These are phyloP conservation scores for Chelonia mydas DNA, from an alignment of 2,797 vertebrate species.

Conservation along the genomic window DNA sequence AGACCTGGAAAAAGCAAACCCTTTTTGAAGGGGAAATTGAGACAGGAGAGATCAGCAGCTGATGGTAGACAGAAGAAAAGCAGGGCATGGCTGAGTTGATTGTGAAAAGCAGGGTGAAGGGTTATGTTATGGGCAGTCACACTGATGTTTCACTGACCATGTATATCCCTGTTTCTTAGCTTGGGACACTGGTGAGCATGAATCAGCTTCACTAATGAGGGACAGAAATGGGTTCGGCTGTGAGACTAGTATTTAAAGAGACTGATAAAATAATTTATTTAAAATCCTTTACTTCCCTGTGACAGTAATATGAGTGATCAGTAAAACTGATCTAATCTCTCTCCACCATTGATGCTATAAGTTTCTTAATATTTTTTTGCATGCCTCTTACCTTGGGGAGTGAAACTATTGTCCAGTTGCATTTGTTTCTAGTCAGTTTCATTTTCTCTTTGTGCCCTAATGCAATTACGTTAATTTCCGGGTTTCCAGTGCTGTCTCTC, in stretches of 20 bases:
- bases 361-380: not conserved
- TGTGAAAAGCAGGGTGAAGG: not conserved
- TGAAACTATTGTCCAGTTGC: not conserved
- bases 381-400: rapidly evolving
- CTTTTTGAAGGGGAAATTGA: not conserved
- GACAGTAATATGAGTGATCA: not conserved
- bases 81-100: not conserved
- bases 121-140: not conserved
- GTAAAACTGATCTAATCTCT: not conserved
- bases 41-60: not conserved
- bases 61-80: not conserved
- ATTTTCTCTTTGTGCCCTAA: not conserved
- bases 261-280: not conserved
- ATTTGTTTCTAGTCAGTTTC: not conserved
- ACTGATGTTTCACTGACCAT: not conserved
- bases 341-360: not conserved
- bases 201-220: not conserved
- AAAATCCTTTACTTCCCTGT: not conserved
- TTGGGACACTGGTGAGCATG: not conserved
- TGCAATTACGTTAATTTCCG: not conserved
- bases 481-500: not conserved
- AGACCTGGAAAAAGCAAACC: not conserved
- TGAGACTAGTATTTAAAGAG: not conserved
- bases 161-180: not conserved
- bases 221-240: not conserved